Evolutionary conservation across 2,113 vertebrate species (phyloP).

Genomic region (Nesoenas mayeri): DNA sequence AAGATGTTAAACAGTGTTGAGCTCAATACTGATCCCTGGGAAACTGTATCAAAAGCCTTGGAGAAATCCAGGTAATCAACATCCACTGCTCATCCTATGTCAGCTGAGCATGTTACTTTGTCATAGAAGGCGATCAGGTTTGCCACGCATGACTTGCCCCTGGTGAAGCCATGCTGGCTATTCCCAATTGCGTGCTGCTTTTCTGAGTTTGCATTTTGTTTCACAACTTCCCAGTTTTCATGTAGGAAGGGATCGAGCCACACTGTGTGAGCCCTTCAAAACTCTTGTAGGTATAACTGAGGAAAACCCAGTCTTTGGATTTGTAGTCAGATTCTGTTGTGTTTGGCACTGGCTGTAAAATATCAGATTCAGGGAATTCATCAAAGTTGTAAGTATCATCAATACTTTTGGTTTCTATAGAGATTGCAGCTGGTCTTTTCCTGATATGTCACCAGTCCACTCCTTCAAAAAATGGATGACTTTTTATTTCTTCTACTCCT

Average conservation of each 20-base stretch:
- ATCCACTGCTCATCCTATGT: too few relatives aligned
- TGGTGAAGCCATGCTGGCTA: too few relatives aligned
- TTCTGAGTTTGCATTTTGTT: not conserved
- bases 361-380: conserved; percentile 96
- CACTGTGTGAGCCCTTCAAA: conserved; percentile 96
- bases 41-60: too few relatives aligned
- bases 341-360: conserved; percentile 95
- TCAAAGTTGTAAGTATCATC: conserved; percentile 98
- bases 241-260: conserved; percentile 94
- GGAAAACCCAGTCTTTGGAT: conserved; percentile 99
- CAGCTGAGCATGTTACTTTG: too few relatives aligned
- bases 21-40: too few relatives aligned
- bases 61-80: too few relatives aligned
- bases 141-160: too few relatives aligned
- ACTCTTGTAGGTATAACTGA: conserved; percentile 99
- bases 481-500: conserved; percentile 94
- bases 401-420: conserved; percentile 96
- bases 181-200: not conserved
- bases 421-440: conserved; percentile 93
- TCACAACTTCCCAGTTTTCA: conserved; percentile 94
- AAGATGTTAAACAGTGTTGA: too few relatives aligned
- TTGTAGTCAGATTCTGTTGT: conserved; percentile 95
- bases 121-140: too few relatives aligned
- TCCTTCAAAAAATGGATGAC: conserved; percentile 91
- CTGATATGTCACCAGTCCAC: conserved; percentile 99